These are phyloP conservation scores for Henricia sp. DNA, from an alignment of 53 echinoderm and acorn worm species.

Conservation along the genomic window DNA sequence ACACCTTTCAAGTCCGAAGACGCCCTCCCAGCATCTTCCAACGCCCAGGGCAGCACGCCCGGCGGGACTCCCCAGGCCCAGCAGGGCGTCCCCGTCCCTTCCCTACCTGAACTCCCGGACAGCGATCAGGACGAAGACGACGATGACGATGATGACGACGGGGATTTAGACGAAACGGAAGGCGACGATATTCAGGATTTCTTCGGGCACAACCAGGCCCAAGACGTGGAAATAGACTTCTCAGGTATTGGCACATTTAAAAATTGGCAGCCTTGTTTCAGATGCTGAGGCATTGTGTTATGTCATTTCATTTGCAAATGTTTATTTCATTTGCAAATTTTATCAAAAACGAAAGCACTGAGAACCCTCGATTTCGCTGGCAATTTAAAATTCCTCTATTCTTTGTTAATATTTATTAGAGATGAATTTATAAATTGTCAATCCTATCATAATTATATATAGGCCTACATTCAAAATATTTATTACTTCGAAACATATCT, in stretches of 20 bases:
- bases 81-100: not conserved
- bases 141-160: conserved; percentile 12
- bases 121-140: conserved; percentile 26
- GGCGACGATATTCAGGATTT: conserved; percentile 30
- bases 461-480: too few relatives aligned
- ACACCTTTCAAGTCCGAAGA: not conserved
- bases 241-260: conserved; percentile 25
- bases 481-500: too few relatives aligned
- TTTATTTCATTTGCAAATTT: too few relatives aligned
- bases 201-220: conserved; percentile 19
- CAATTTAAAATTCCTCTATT: too few relatives aligned
- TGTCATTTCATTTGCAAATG: too few relatives aligned
- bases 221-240: conserved; percentile 2
- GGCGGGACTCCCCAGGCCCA: not conserved
- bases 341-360: too few relatives aligned
- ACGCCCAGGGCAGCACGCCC: not conserved
- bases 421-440: too few relatives aligned
- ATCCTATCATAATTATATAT: too few relatives aligned
- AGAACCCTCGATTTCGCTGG: too few relatives aligned
- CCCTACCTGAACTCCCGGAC: conserved; percentile 34
- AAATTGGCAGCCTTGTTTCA: too few relatives aligned
- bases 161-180: not conserved
- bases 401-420: too few relatives aligned
- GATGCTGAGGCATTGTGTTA: too few relatives aligned
- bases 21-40: not conserved